Base-by-base conservation (phyloP, 2,888 invertebrate species). In the Thera obeliscata region DNA sequence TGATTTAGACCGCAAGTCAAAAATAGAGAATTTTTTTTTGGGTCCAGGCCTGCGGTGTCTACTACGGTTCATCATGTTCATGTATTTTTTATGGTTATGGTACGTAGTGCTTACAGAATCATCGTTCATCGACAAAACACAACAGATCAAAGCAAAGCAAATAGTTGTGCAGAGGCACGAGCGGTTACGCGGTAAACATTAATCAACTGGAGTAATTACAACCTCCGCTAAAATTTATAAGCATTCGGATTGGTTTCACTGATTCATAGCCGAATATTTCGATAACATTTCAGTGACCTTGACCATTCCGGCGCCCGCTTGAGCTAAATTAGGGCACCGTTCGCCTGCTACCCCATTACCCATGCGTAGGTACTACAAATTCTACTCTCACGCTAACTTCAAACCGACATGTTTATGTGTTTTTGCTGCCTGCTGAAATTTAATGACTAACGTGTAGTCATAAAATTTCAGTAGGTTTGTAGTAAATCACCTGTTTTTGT, bases 371-470 rank as follows among this genome's bases (percentile, higher is more conserved):
- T 46, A 46, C 48, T 61, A 62, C 69, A 69, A 71, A 75, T 72
- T 72, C 58, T 59, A 58, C 65, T 69, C 58, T 67, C 74, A 74
- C 75, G 72, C 72, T 67, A 70, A 68, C 71, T 67, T 64, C 56
- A 50, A 69, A 70, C 65, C 41, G 61, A 56, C 54, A 7, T 66
- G 50, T 70, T 69, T 55, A 56, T 61, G 54, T 56, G 56, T 69
- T 71, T 55, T 64, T 59, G 63, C 57, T 64, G 52, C 57, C 66
- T 54, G 22, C 22, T 22, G 22, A 22, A 22, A 22, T 22, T 22
- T 22, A 22, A 22, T 22, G 22, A 22, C 22, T 22, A 22, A 64
- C 50, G 57, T 56, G 59, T 65, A 66, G 33, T 61, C 52, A 56
- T 73, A 66, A 70, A 64, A 69, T 70, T 70, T 41, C 64, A 61